These are phyloP conservation scores for Conus ventricosus DNA, from an alignment of 1,140 invertebrate genomes.

Conservation along the genomic window DNA sequence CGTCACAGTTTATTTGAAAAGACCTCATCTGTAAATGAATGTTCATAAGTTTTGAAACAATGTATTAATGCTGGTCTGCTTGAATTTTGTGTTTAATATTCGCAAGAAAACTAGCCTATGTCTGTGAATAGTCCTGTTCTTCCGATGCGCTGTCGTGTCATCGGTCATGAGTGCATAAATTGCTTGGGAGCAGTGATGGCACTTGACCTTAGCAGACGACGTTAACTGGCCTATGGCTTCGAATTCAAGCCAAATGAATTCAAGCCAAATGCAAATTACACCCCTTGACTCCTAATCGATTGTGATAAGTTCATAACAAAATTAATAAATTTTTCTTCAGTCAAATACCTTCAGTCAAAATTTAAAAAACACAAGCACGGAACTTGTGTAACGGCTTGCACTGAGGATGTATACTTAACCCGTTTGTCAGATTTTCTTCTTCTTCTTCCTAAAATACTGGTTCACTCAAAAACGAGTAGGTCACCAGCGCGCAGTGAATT, in stretches of 20 bases:
- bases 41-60: not conserved
- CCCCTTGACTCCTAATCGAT: not conserved
- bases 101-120: not conserved
- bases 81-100: not conserved
- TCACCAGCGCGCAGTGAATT: too few relatives aligned
- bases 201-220: not conserved
- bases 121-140: not conserved
- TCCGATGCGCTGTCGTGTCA: too few relatives aligned
- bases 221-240: not conserved
- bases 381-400: too few relatives aligned
- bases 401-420: too few relatives aligned
- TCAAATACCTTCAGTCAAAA: not conserved
- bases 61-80: not conserved
- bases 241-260: not conserved
- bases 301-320: not conserved
- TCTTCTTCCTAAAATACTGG: too few relatives aligned
- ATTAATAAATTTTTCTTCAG: not conserved
- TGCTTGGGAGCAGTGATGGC: constrained; percentile 4
- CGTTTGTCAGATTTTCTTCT: too few relatives aligned
- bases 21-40: not conserved
- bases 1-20: not conserved
- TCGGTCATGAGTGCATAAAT: constrained; percentile 35
- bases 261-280: not conserved
- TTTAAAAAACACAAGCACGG: not conserved
- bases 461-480: too few relatives aligned